Conservation (phyloP, 2,797 vertebrate genomes). For the Notolabrus celidotus region DNA sequence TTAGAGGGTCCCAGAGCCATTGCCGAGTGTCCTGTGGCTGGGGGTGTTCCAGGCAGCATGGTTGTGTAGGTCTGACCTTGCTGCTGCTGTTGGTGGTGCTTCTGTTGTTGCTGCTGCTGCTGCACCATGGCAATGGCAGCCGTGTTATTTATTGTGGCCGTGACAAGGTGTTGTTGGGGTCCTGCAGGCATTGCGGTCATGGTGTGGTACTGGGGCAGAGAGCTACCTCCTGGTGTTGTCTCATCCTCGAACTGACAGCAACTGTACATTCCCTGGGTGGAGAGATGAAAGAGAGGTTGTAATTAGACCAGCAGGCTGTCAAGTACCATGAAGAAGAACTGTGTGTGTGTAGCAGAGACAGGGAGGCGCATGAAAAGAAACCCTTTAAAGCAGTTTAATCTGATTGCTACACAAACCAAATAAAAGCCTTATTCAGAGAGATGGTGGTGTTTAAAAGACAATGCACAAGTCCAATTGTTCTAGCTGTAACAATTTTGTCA, state of each 20-base stretch:
- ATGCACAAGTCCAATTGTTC: background rate
- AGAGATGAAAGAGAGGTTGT: slow-evolving; percentile 53
- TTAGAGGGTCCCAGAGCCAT: slow-evolving; percentile 89
- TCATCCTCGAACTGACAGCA: slow-evolving; percentile 93
- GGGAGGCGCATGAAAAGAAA: slow-evolving; percentile 19
- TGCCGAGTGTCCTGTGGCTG: slow-evolving; percentile 80
- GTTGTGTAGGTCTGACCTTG: slow-evolving; percentile 85
- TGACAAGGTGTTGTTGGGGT: slow-evolving; percentile 81
- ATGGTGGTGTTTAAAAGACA: background rate
- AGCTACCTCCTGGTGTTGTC: slow-evolving; percentile 75
- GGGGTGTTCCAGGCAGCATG: slow-evolving; percentile 82
- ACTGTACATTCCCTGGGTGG: slow-evolving; percentile 93
- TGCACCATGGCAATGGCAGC: slow-evolving; percentile 82
- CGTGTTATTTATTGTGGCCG: slow-evolving; percentile 82
- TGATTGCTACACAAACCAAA: slow-evolving; percentile 10
- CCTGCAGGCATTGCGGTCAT: slow-evolving; percentile 79
- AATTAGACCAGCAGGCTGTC: slow-evolving; percentile 55
- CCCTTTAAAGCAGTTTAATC: slow-evolving; percentile 9
- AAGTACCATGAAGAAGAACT: slow-evolving; percentile 19
- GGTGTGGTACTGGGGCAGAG: slow-evolving; percentile 84
- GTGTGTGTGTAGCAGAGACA: slow-evolving; percentile 15
- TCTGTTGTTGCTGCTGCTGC: slow-evolving; percentile 81
- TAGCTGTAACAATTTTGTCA: background rate
- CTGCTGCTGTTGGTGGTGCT: slow-evolving; percentile 82
- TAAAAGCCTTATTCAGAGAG: slow-evolving; percentile 8